phyloP scores from a whole-genome alignment of 1,140 invertebrate species.

The Megathymus violae region DNA sequence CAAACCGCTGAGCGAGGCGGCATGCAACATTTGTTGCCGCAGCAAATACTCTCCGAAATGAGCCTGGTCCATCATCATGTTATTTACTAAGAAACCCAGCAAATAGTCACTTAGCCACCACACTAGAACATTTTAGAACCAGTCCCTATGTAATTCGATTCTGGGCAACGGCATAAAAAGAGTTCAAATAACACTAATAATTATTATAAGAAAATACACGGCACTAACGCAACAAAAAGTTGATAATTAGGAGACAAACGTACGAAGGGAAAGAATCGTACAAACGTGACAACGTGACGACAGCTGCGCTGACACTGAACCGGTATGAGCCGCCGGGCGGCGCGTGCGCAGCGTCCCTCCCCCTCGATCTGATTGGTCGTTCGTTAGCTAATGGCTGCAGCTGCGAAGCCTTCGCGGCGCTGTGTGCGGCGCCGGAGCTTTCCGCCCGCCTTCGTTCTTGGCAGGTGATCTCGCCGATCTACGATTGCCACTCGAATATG shows the following conservation, averaged over 20 bases:
- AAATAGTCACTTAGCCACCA: conserved; percentile 53
- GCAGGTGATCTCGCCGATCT: conserved; percentile 59
- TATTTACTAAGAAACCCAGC: conserved; percentile 41
- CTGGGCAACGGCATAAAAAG: conserved; percentile 30
- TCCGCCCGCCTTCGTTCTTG: conserved; percentile 63
- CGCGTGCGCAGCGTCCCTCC: conserved; percentile 74
- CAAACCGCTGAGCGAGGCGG: conserved; percentile 70
- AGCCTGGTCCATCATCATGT: conserved; percentile 80
- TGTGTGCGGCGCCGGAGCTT: conserved; percentile 50
- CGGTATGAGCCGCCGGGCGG: conserved; percentile 55
- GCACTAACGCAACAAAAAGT: conserved; percentile 50
- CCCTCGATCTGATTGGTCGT: conserved; percentile 58
- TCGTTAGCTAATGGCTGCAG: conserved; percentile 59
- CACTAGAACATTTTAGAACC: conserved; percentile 56
- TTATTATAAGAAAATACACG: conserved; percentile 41
- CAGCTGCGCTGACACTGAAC: conserved; percentile 72
- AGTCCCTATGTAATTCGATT: conserved; percentile 7
- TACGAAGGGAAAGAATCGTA: conserved; percentile 31
- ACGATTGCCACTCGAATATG: conserved; percentile 60
- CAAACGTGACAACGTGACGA: conserved; percentile 62
- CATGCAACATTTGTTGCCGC: conserved; percentile 79
- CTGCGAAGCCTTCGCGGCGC: conserved; percentile 58
- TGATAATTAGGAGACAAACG: conserved; percentile 61
- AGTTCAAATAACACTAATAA: conserved; percentile 42
- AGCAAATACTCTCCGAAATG: conserved; percentile 78